phyloP scores from a whole-genome alignment of 2,888 invertebrate genomes.

The Norana najaformis region DNA sequence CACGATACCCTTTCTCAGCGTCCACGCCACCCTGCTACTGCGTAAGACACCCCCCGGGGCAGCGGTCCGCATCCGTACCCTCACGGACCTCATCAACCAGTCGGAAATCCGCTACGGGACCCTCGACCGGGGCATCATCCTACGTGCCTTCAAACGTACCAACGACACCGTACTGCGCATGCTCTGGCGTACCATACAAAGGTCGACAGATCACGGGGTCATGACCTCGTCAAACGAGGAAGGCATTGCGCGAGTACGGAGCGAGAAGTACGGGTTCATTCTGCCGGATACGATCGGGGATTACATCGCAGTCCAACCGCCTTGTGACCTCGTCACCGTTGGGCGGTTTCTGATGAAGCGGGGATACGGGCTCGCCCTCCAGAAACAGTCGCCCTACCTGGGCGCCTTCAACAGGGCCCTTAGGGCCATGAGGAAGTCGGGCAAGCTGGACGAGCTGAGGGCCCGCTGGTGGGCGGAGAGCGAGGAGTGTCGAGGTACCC shows the following conservation, averaged over 20 bases:
- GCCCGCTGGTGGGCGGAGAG: conserved; percentile 18
- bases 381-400: conserved; percentile 38
- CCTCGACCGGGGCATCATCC: conserved; percentile 26
- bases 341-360: conserved; percentile 36
- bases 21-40: conserved; percentile 33
- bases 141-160: conserved; percentile 20
- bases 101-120: conserved; percentile 28
- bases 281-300: conserved; percentile 41
- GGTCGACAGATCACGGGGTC: conserved; percentile 27
- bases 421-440: conserved; percentile 45
- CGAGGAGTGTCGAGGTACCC: neutral
- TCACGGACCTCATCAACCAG: conserved; percentile 26
- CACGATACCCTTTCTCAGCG: conserved; percentile 38
- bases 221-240: conserved; percentile 38
- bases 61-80: neutral
- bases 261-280: conserved; percentile 41
- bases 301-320: conserved; percentile 35
- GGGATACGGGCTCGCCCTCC: conserved; percentile 47
- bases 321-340: conserved; percentile 41
- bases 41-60: conserved; percentile 27
- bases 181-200: conserved; percentile 32
- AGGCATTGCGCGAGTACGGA: conserved; percentile 40
- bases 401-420: conserved; percentile 45
- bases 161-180: conserved; percentile 17
- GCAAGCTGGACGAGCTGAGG: conserved; percentile 43